Evolutionary conservation across 2,888 invertebrate species (phyloP).

Genomic region (Apotomis betuletana): DNA sequence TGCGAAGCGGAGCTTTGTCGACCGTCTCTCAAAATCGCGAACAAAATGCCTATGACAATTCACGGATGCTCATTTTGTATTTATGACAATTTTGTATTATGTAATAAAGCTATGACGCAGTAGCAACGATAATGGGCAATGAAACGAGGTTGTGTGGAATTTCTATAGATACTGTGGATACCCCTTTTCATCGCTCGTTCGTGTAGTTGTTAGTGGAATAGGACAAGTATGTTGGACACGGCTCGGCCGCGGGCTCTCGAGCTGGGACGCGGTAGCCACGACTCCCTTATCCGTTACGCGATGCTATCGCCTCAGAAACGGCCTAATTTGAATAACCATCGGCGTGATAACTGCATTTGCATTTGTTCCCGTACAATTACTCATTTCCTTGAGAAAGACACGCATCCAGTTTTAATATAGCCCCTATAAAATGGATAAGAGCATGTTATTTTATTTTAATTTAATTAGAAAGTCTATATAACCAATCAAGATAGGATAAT

Average conservation of each 20-base stretch:
- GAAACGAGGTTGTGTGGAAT: too few relatives aligned
- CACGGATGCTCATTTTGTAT: too few relatives aligned
- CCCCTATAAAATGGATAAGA: constrained; percentile 11
- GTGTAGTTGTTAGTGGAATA: not conserved
- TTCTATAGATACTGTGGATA: too few relatives aligned
- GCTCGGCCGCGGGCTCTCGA: constrained; percentile 46
- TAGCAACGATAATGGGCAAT: too few relatives aligned
- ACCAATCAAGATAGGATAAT: constrained; percentile 42
- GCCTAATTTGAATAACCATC: constrained; percentile 75
- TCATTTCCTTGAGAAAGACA: constrained; percentile 59
- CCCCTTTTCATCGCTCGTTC: not conserved
- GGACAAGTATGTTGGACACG: constrained; percentile 3
- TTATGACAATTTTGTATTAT: too few relatives aligned
- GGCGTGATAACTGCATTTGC: constrained; percentile 60
- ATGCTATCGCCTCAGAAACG: constrained; percentile 69
- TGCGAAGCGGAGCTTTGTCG: too few relatives aligned
- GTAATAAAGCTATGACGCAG: too few relatives aligned
- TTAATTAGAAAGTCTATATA: constrained; percentile 52
- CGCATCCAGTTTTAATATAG: constrained; percentile 6
- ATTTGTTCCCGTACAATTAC: constrained; percentile 63
- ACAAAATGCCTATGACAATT: too few relatives aligned
- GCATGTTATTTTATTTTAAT: constrained; percentile 1
- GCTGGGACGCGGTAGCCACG: constrained; percentile 66
- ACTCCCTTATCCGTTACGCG: constrained; percentile 77
- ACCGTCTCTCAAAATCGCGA: too few relatives aligned